phyloP scores from a whole-genome alignment of 2,888 invertebrate species.

The Harpalus rufipes region DNA sequence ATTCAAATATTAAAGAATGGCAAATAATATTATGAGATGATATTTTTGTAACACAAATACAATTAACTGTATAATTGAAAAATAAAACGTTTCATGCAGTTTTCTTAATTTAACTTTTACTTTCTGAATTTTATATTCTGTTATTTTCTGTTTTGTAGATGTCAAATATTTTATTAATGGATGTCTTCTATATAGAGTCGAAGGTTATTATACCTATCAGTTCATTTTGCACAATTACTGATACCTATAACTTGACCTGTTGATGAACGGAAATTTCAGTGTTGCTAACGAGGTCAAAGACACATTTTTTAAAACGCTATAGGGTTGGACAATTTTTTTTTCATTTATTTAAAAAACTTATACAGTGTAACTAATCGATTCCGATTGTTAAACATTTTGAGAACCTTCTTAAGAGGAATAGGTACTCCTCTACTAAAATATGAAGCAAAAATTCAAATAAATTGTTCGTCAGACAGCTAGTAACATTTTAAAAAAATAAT shows the following conservation, averaged over 20 bases:
- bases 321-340: background rate
- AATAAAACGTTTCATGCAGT: conserved; percentile 18
- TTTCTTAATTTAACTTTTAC: conserved; percentile 35
- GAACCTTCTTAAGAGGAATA: too few relatives aligned
- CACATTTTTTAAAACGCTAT: background rate
- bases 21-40: conserved; percentile 2
- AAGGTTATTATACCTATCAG: conserved; percentile 27
- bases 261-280: conserved; percentile 35
- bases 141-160: conserved; percentile 29
- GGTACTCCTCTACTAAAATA: too few relatives aligned
- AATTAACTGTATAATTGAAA: conserved; percentile 44
- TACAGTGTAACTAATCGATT: too few relatives aligned
- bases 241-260: conserved; percentile 36
- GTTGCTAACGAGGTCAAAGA: conserved; percentile 32
- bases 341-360: background rate
- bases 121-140: conserved; percentile 35
- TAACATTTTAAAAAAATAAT: too few relatives aligned
- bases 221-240: conserved; percentile 28
- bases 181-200: conserved; percentile 22
- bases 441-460: too few relatives aligned
- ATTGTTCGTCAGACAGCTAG: too few relatives aligned
- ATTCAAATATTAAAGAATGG: conserved; percentile 17
- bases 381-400: too few relatives aligned
- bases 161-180: conserved; percentile 33
- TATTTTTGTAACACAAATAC: conserved; percentile 24